Conservation (phyloP, 2,797 vertebrate species). For the Acestrorhynchus altus region DNA sequence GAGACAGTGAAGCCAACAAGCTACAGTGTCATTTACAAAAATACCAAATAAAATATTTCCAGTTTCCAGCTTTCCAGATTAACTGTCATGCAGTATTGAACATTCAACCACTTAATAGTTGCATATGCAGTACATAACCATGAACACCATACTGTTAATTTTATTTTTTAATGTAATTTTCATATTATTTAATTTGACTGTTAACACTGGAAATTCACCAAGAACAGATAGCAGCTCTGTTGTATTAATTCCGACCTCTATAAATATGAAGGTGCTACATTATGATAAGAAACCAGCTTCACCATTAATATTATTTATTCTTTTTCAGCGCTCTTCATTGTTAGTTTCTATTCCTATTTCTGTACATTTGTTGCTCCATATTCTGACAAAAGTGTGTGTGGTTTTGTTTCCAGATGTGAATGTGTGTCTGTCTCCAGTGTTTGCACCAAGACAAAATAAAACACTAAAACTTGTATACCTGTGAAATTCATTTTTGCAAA, state of each 20-base stretch:
- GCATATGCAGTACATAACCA: slow-evolving; percentile 39
- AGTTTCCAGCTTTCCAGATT: slow-evolving; percentile 15
- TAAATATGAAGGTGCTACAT: slow-evolving; percentile 55
- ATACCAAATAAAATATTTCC: background rate
- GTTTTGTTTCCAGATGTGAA: slow-evolving; percentile 35
- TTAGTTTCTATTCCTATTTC: slow-evolving; percentile 11
- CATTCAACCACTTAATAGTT: slow-evolving; percentile 37
- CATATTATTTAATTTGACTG: slow-evolving; percentile 71
- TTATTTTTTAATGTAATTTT: slow-evolving; percentile 66
- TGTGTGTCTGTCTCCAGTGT: slow-evolving; percentile 40
- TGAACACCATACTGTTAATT: slow-evolving; percentile 59
- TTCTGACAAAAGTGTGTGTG: slow-evolving; percentile 31
- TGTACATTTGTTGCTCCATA: slow-evolving; percentile 28
- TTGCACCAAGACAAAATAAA: slow-evolving; percentile 28
- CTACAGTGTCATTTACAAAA: background rate
- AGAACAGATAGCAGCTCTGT: slow-evolving; percentile 52
- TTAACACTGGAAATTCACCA: slow-evolving; percentile 78
- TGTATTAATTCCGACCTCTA: slow-evolving; percentile 45
- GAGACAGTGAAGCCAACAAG: background rate
- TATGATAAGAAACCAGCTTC: slow-evolving; percentile 48
- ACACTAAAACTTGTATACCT: background rate
- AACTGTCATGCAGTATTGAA: slow-evolving; percentile 25
- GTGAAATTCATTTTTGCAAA: background rate
- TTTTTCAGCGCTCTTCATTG: slow-evolving; percentile 51
- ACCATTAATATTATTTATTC: slow-evolving; percentile 76